These are phyloP conservation scores for Holothuria leucospilota DNA, from an alignment of 53 echinoderm and acorn worm species.

Conservation along the genomic window DNA sequence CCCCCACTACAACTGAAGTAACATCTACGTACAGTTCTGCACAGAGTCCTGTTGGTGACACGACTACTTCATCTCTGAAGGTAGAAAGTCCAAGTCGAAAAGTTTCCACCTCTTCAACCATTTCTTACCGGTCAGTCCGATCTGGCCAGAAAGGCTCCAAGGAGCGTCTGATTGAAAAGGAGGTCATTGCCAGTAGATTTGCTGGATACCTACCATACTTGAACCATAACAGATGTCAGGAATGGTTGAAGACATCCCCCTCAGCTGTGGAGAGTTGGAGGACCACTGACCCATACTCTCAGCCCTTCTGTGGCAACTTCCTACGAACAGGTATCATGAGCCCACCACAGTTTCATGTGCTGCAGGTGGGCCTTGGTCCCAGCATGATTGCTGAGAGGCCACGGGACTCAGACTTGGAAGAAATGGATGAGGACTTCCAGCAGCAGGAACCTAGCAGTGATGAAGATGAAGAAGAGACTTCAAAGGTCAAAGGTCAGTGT, in stretches of 20 bases:
- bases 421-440: conserved; percentile 34
- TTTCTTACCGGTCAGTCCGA: conserved; percentile 2
- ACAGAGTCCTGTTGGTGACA: conserved; percentile 52
- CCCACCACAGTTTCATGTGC: conserved; percentile 43
- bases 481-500: conserved; percentile 31
- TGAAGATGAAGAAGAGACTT: conserved; percentile 13
- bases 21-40: conserved; percentile 50
- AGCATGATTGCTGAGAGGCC: conserved; percentile 49
- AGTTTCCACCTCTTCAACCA: conserved; percentile 40
- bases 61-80: conserved; percentile 68
- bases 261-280: conserved; percentile 45
- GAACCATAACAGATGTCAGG: conserved; percentile 37
- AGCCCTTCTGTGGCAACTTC: conserved; percentile 45
- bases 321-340: conserved; percentile 44
- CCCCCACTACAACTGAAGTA: conserved; percentile 48
- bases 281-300: conserved; percentile 39
- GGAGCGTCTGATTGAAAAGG: not conserved
- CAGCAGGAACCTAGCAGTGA: conserved; percentile 1
- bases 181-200: not conserved
- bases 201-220: conserved; percentile 35
- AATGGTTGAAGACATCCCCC: conserved; percentile 39
- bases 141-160: conserved; percentile 17
- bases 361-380: conserved; percentile 45
- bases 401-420: conserved; percentile 19
- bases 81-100: conserved; percentile 66